These are phyloP conservation scores for Dendropsophus ebraccatus DNA, from an alignment of 2,113 vertebrate species.

Conservation along the genomic window DNA sequence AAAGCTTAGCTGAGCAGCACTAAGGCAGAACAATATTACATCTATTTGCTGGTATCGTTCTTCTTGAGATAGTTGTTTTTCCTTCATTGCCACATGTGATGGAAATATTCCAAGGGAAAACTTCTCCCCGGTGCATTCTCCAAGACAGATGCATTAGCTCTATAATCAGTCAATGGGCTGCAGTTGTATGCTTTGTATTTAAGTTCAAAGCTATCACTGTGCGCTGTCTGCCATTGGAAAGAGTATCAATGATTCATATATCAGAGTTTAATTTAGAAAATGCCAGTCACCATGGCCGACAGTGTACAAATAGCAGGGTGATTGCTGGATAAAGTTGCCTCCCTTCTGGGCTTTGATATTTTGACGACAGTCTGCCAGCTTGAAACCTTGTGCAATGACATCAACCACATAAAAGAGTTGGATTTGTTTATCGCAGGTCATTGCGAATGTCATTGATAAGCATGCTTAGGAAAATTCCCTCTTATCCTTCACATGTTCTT, in stretches of 20 bases:
- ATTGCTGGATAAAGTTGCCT: constrained; percentile 69
- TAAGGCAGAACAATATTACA: constrained; percentile 70
- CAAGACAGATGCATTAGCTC: constrained; percentile 82
- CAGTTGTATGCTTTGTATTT: constrained; percentile 85
- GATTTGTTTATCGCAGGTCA: constrained; percentile 71
- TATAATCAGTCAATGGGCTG: constrained; percentile 79
- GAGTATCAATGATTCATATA: constrained; percentile 64
- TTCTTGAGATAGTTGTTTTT: constrained; percentile 61
- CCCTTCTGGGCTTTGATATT: constrained; percentile 73
- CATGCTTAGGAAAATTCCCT: constrained; percentile 64
- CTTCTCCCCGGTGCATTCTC: constrained; percentile 82
- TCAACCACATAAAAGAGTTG: constrained; percentile 78
- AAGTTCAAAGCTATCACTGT: constrained; percentile 91
- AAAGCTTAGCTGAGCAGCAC: constrained; percentile 66
- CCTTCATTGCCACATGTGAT: constrained; percentile 85
- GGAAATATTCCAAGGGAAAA: constrained; percentile 89
- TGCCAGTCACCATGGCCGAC: constrained; percentile 78
- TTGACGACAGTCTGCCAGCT: constrained; percentile 70
- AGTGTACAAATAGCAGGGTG: constrained; percentile 63
- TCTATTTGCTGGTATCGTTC: constrained; percentile 69
- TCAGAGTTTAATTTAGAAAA: constrained; percentile 66
- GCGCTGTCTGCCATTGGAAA: constrained; percentile 80
- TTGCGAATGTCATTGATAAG: constrained; percentile 76
- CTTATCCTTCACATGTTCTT: constrained; percentile 64
- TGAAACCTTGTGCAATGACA: constrained; percentile 80